Base-by-base conservation (phyloP, 2,113 vertebrate species). In the Nothocercus nigrocapillus region DNA sequence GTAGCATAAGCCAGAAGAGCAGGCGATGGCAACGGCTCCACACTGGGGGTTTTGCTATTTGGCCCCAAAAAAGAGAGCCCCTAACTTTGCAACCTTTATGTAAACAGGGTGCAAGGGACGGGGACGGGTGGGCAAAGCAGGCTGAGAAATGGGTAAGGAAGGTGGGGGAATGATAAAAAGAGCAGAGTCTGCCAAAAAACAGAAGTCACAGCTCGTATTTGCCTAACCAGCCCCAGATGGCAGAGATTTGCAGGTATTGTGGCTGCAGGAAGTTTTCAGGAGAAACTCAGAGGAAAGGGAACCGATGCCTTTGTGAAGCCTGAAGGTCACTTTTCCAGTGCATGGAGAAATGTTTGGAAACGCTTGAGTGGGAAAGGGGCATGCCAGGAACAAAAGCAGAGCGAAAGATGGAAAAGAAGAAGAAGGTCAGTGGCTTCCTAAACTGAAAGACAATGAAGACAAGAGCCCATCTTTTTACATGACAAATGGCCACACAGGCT, bases 161-260 rank as follows among this genome's bases (percentile, higher is more conserved):
- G 47, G 34, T 32, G 21, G 9, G 17, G 21, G 22, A 83, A 18
- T 28, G 67, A 38, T 77, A 44, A 88, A 85, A 85, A 28, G 63
- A 85, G 82, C 45, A 67, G 5, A 7, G 4, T 68, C 89, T 94
- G 44, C 45, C 91, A 76, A 80, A 95, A 82, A 54, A 7, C 54
- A 4, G 74, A 91, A 95, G 63, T 83, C 79, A 74, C 72, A 75
- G 42, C 32, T 83, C 30, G 2, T 68, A 90, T 77, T 90, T 93
- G 72, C 59, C 58, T 95, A 91, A 89, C 28, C 51, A 88, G 51
- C 11, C 68, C 72, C 64, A 90, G 68, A 81, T 85, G 93, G 59
- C n/a, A 90, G 45, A 85, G 30, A 81, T 94, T 72, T 94, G 45
- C 77, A 93, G 73, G 53, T 61, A 62, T 66, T 19, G 42, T 54